Conservation (phyloP, 2,888 invertebrate species). For the Phrixothrix hirtus region DNA sequence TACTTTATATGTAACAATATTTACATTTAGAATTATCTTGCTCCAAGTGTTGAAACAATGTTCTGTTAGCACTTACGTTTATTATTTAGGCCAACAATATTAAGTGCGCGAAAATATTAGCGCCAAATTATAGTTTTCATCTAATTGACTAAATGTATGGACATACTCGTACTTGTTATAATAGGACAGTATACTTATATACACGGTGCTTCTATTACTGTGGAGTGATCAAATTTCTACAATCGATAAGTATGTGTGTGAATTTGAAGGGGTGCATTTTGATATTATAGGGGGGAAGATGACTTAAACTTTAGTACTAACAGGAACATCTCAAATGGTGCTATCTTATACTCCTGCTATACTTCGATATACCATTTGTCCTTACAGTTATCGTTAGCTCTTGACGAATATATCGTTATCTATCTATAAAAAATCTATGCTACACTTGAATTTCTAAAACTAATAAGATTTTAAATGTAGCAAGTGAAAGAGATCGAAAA, state of each 20-base stretch:
- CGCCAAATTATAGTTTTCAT: slow-evolving; percentile 41
- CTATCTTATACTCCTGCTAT: slow-evolving; percentile 48
- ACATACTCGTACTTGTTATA: slow-evolving; percentile 39
- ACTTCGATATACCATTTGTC: slow-evolving; percentile 51
- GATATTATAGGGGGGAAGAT: slow-evolving; percentile 4
- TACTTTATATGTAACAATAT: slow-evolving; percentile 59
- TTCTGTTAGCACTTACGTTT: slow-evolving; percentile 35
- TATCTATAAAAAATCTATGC: slow-evolving; percentile 48
- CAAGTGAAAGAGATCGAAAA: slow-evolving; percentile 3
- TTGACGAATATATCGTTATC: slow-evolving; percentile 38
- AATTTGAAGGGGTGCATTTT: slow-evolving; percentile 2
- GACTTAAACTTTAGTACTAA: slow-evolving; percentile 44
- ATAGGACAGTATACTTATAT: slow-evolving; percentile 10
- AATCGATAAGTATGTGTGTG: slow-evolving; percentile 6
- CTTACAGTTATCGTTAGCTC: slow-evolving; percentile 1
- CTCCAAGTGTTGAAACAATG: slow-evolving; percentile 43
- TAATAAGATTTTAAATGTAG: slow-evolving; percentile 8
- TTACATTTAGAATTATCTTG: slow-evolving; percentile 61
- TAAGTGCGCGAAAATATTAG: slow-evolving; percentile 39
- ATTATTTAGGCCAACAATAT: slow-evolving; percentile 43
- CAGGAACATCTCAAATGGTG: slow-evolving; percentile 46
- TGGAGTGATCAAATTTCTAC: slow-evolving; percentile 8
- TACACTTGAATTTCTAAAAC: slow-evolving; percentile 34
- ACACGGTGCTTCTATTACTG: slow-evolving; percentile 3
- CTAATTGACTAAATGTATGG: slow-evolving; percentile 49